Conservation (phyloP, 2,888 invertebrate genomes). For the Morinoia aosen region DNA sequence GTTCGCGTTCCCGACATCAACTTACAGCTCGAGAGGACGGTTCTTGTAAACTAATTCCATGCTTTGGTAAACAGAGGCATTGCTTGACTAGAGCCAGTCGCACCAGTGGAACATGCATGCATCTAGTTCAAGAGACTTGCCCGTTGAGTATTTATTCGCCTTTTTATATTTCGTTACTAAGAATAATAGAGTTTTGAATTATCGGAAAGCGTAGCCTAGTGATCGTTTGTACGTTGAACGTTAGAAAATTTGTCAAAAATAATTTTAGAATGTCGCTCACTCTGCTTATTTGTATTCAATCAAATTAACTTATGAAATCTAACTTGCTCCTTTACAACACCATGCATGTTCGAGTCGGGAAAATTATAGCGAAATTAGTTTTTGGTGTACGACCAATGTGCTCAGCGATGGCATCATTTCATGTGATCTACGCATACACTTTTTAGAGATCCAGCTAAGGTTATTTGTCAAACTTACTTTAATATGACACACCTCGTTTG, state of each 20-base stretch:
- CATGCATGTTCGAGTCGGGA: background rate
- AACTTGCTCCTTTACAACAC: background rate
- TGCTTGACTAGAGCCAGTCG: background rate
- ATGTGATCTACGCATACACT: background rate
- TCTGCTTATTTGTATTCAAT: too few species aligned
- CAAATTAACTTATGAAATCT: background rate
- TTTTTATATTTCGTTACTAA: background rate
- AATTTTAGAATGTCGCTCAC: background rate
- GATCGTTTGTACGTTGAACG: background rate
- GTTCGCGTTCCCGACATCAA: background rate
- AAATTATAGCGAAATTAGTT: too few species aligned
- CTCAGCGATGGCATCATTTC: background rate
- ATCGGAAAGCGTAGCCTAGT: background rate
- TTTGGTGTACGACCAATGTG: too few species aligned
- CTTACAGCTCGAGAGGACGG: background rate
- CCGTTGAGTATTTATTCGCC: background rate
- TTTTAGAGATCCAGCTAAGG: background rate
- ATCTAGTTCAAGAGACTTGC: background rate
- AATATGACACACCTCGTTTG: background rate
- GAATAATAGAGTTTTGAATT: background rate
- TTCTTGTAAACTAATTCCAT: background rate
- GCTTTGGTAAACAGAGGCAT: background rate
- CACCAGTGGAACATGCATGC: background rate
- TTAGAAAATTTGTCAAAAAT: background rate
- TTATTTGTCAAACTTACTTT: background rate